phyloP scores from a whole-genome alignment of 1,140 invertebrate species.

The Patella vulgata region DNA sequence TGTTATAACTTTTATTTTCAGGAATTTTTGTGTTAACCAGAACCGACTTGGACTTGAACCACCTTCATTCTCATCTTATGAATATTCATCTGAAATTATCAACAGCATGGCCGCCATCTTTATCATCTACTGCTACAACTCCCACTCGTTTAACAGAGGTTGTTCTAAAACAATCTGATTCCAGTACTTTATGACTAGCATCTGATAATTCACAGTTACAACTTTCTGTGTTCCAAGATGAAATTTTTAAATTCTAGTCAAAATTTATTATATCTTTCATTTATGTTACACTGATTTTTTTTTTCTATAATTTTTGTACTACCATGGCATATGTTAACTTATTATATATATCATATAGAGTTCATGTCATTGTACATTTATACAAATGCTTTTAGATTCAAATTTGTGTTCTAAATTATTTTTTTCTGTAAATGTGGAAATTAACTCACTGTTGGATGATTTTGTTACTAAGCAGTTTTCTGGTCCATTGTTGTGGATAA shows the following conservation, averaged over 20 bases:
- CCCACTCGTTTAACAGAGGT: conserved; percentile 6
- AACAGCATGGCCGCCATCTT: conserved; percentile 46
- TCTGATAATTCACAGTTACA: not conserved
- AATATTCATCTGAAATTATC: conserved; percentile 74
- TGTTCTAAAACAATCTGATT: conserved; percentile 25
- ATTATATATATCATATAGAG: no score
- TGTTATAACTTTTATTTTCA: conserved; percentile 66
- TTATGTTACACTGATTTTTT: no score
- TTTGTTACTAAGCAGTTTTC: no score
- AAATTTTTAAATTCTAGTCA: not conserved
- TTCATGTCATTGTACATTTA: no score
- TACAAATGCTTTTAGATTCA: no score
- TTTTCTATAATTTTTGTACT: no score
- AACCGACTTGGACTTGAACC: conserved; percentile 73
- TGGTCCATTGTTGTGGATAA: no score
- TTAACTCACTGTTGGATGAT: no score
- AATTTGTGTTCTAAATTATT: no score
- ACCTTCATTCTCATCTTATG: conserved; percentile 75
- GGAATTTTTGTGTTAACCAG: conserved; percentile 75
- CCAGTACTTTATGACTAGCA: conserved; percentile 29
- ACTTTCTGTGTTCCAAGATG: not conserved
- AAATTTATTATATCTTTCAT: no score
- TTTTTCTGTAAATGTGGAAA: no score
- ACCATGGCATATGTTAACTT: no score
- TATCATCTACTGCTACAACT: conserved; percentile 8